Percentiles rank a stretch among this genome's conserved stretches.
phyloP scores from a whole-genome alignment of 1,140 invertebrate species.

The Bombus impatiens region DNA sequence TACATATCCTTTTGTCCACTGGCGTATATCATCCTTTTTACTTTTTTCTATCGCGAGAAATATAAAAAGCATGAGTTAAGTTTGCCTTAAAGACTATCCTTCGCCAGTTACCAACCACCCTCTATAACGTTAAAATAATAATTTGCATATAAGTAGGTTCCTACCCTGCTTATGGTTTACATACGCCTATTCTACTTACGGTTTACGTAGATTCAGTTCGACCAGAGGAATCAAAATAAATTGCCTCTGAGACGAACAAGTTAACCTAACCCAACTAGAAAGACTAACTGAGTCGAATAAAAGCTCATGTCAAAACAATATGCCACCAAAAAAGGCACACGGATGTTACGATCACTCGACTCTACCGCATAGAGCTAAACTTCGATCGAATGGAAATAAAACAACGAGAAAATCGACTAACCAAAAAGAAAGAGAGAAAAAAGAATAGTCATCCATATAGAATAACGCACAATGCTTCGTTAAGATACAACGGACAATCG shows the following conservation, averaged over 20 bases:
- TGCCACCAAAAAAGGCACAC: background rate
- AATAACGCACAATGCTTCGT: conserved; percentile 37
- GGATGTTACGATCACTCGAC: background rate
- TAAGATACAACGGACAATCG: conserved; percentile 3
- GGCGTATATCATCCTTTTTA: too few relatives aligned
- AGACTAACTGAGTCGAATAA: background rate
- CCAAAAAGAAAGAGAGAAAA: too few relatives aligned
- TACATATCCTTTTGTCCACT: too few relatives aligned
- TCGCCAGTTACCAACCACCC: too few relatives aligned
- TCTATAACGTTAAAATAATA: too few relatives aligned
- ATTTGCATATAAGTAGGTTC: too few relatives aligned
- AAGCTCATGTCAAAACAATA: conserved; percentile 1
- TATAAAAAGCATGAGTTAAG: too few relatives aligned
- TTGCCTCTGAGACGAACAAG: background rate
- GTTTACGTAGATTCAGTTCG: background rate
- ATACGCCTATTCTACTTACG: too few relatives aligned
- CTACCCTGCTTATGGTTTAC: background rate
- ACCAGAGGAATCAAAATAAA: background rate
- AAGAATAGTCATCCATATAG: background rate
- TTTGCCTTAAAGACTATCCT: too few relatives aligned
- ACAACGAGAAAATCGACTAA: background rate
- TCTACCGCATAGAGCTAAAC: background rate
- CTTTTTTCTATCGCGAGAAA: too few relatives aligned
- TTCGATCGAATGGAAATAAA: background rate
- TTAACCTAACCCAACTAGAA: too few relatives aligned